A percentile compares a stretch with the other conserved stretches of the same genome.
These are phyloP conservation scores for Pycnomerus fuliginosus DNA, from an alignment of 2,888 invertebrate species.

Conservation along the genomic window DNA sequence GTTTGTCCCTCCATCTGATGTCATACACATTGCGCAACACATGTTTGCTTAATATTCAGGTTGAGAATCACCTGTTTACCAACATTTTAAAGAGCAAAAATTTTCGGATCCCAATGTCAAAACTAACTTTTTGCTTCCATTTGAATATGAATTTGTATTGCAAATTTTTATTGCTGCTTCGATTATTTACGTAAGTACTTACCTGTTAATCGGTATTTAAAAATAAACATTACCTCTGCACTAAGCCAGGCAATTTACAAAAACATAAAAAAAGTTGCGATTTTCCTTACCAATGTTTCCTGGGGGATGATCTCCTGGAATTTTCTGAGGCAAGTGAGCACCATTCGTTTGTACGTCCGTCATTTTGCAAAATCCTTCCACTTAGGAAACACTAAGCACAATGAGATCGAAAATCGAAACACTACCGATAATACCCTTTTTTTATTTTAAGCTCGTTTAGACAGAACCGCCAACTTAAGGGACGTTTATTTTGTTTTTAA, in stretches of 20 bases:
- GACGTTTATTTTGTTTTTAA: conserved; percentile 32
- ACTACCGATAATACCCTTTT: too few species aligned
- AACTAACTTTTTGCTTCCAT: neutral
- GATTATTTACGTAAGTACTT: neutral
- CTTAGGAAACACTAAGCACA: conserved; percentile 1
- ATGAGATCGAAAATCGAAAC: too few species aligned
- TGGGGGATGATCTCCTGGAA: conserved; percentile 15
- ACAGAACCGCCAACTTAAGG: conserved; percentile 28
- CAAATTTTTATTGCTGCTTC: neutral
- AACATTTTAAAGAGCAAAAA: conserved; percentile 9
- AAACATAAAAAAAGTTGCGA: too few species aligned
- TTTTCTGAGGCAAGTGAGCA: conserved; percentile 29
- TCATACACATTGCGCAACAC: conserved; percentile 22
- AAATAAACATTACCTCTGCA: neutral
- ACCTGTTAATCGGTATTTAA: conserved; percentile 3
- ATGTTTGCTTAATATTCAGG: conserved; percentile 18
- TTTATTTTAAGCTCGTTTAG: too few species aligned
- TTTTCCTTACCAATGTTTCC: conserved; percentile 18
- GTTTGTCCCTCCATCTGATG: conserved; percentile 16
- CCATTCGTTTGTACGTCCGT: conserved; percentile 36
- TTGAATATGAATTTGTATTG: neutral
- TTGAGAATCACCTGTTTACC: conserved; percentile 18
- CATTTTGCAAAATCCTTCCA: conserved; percentile 23
- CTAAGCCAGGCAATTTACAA: neutral
- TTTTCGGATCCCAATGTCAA: neutral